phyloP scores from a whole-genome alignment of 2,888 invertebrate species.

The Acutogordius australiensis region DNA sequence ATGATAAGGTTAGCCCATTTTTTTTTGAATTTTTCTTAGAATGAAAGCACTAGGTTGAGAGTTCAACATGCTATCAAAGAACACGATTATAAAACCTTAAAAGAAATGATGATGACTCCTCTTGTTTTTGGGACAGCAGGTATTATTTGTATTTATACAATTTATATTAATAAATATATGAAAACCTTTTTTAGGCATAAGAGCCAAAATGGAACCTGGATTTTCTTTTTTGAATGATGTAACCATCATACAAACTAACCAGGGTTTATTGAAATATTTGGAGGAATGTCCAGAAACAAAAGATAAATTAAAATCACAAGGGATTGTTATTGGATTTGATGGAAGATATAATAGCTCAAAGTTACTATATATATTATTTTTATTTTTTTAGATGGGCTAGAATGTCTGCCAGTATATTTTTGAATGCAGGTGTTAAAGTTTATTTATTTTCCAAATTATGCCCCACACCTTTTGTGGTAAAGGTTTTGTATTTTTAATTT shows the following conservation, averaged over 20 bases:
- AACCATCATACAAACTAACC: slow-evolving; percentile 59
- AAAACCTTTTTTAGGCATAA: slow-evolving; percentile 31
- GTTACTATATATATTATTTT: slow-evolving; percentile 26
- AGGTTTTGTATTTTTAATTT: slow-evolving; percentile 16
- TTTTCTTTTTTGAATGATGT: slow-evolving; percentile 79
- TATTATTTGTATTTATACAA: not conserved
- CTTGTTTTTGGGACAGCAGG: slow-evolving; percentile 5
- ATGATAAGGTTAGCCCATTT: no score
- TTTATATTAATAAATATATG: not conserved
- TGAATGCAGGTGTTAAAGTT: slow-evolving; percentile 43
- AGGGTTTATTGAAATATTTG: slow-evolving; percentile 53
- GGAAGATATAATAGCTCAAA: slow-evolving; percentile 63
- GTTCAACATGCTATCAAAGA: not conserved
- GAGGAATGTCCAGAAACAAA: slow-evolving; percentile 30
- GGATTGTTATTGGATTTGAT: slow-evolving; percentile 65
- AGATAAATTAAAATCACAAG: slow-evolving; percentile 31
- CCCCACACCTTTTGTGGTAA: slow-evolving; percentile 58
- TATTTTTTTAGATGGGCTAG: slow-evolving; percentile 31
- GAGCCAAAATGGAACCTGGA: slow-evolving; percentile 70
- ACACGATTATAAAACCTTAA: not conserved
- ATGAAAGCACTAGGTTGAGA: not conserved
- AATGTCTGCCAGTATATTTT: slow-evolving; percentile 51
- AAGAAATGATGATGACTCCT: not conserved
- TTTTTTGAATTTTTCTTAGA: not conserved
- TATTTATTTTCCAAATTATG: slow-evolving; percentile 46